Conservation (phyloP, 2,113 vertebrate genomes). For the Callorhinus ursinus region DNA sequence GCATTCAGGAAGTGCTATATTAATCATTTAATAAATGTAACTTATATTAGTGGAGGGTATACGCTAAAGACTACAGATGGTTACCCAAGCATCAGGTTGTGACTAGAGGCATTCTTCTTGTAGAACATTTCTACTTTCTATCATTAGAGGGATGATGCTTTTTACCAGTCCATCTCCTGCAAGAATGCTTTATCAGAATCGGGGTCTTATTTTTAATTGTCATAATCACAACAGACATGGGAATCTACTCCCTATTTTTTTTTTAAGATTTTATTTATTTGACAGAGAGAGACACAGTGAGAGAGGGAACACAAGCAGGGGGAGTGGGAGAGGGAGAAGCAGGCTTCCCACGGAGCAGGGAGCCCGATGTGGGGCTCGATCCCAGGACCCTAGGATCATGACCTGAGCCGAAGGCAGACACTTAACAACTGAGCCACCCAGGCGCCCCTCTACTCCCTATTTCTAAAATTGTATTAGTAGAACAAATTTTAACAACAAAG, state of each 20-base stretch:
- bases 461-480: slow-evolving; percentile 1
- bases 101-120: neutral
- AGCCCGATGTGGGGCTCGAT: too few relatives aligned
- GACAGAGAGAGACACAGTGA: too few relatives aligned
- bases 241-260: neutral
- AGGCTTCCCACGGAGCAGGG: too few relatives aligned
- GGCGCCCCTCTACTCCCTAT: neutral
- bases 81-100: neutral
- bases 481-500: slow-evolving; percentile 9
- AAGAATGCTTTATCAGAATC: neutral
- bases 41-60: neutral
- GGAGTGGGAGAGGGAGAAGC: too few relatives aligned
- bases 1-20: neutral
- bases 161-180: neutral
- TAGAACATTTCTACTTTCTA: neutral
- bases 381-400: too few relatives aligned
- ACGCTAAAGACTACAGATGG: neutral
- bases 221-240: neutral
- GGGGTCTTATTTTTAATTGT: neutral
- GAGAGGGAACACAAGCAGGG: too few relatives aligned
- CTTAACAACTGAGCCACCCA: too few relatives aligned
- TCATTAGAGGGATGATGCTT: neutral
- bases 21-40: slow-evolving; percentile 27
- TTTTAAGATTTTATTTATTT: too few relatives aligned
- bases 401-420: too few relatives aligned